phyloP scores from a whole-genome alignment of 2,113 vertebrate species.

The Puntigrus tetrazona region DNA sequence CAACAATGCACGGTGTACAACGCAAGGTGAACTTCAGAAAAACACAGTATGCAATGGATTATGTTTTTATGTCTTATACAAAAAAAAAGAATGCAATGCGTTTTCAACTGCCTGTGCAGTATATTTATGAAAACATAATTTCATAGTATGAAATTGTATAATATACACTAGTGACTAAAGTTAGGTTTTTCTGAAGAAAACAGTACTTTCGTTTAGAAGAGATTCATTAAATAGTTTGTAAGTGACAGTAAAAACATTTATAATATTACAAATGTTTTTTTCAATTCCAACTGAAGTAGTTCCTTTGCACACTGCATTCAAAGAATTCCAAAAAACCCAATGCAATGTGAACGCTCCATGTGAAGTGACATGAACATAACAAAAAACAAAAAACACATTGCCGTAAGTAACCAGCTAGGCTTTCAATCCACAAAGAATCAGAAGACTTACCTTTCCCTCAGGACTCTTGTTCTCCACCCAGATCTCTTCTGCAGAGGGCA shows the following conservation, averaged over 20 bases:
- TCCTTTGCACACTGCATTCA: not conserved
- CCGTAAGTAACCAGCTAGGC: not conserved
- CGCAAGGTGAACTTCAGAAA: not conserved
- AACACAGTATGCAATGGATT: not conserved
- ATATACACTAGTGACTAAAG: not conserved
- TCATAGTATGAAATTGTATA: not conserved
- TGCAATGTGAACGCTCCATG: not conserved
- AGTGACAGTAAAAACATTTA: too few species aligned
- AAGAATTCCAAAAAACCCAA: not conserved
- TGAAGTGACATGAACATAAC: not conserved
- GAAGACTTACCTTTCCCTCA: slow-evolving; percentile 82
- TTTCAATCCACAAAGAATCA: not conserved
- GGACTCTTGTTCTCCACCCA: slow-evolving; percentile 92
- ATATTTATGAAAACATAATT: not conserved
- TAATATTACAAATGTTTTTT: too few species aligned
- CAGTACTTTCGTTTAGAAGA: too few species aligned
- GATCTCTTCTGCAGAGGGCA: slow-evolving; percentile 84
- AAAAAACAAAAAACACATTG: not conserved
- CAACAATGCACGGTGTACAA: not conserved
- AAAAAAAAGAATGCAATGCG: not conserved
- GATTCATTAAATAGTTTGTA: too few species aligned
- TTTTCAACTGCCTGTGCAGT: not conserved
- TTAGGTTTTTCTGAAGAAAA: not conserved
- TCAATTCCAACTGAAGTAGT: not conserved
- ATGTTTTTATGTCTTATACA: not conserved